Percentiles rank a stretch among this genome's conserved stretches.
Evolutionary conservation across 2,797 vertebrate genomes (phyloP).

Genomic region (Simalia tracyae): DNA sequence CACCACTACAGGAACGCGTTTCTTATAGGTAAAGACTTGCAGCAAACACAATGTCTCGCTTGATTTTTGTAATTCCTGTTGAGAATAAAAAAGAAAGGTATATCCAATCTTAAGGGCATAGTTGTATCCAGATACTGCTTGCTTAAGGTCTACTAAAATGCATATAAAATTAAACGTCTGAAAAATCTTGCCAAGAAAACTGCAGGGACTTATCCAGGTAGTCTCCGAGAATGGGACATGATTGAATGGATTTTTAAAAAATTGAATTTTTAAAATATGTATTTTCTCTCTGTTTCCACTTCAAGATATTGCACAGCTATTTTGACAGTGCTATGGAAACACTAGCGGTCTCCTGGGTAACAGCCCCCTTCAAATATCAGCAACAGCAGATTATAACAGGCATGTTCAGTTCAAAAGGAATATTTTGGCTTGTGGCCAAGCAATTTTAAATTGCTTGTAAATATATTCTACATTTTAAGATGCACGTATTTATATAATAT

Average conservation of each 20-base stretch:
- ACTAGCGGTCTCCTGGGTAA: background rate
- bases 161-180: background rate
- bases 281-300: background rate
- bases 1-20: background rate
- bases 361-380: background rate
- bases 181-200: too few species aligned
- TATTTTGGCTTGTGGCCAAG: background rate
- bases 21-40: conserved; percentile 93
- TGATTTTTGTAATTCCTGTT: conserved; percentile 96
- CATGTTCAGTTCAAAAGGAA: background rate
- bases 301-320: background rate
- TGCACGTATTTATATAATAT: conserved; percentile 9
- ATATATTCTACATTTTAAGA: background rate
- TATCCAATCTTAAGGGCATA: background rate
- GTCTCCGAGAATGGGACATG: too few species aligned
- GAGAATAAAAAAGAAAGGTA: conserved; percentile 48
- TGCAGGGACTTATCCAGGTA: too few species aligned
- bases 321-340: background rate
- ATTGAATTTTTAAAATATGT: background rate
- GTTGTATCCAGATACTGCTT: background rate
- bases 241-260: too few species aligned
- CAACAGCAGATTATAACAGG: background rate
- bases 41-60: conserved; percentile 98
- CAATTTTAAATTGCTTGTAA: conserved; percentile 1
- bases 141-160: background rate